phyloP scores from a whole-genome alignment of 2,113 vertebrate species.

The Oreotrochilus melanogaster region DNA sequence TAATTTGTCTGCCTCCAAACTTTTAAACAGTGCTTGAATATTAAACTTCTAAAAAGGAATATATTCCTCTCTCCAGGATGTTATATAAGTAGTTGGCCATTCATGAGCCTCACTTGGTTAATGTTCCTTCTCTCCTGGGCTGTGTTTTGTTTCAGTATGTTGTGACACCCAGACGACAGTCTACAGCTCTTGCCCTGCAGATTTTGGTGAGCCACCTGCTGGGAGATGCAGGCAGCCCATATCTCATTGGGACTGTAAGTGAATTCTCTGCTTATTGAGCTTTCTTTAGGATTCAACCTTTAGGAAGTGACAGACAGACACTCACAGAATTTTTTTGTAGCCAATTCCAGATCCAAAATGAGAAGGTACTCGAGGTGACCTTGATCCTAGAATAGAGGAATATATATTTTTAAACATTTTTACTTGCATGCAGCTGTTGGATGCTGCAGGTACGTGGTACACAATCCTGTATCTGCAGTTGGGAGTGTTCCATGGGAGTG shows the following conservation, averaged over 20 bases:
- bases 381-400: not conserved
- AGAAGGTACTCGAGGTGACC: not conserved
- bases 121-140: not conserved
- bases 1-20: not conserved
- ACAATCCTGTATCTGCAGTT: not conserved
- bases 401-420: not conserved
- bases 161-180: slow-evolving; percentile 80
- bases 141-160: slow-evolving; percentile 80
- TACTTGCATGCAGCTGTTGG: not conserved
- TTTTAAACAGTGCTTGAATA: not conserved
- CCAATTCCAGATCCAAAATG: not conserved
- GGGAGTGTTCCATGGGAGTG: not conserved
- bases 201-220: slow-evolving; percentile 84
- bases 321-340: not conserved
- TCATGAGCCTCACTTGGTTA: not conserved
- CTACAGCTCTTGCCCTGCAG: slow-evolving; percentile 87
- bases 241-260: slow-evolving; percentile 84
- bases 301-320: not conserved
- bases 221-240: slow-evolving; percentile 87
- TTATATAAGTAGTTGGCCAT: not conserved
- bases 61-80: rapidly evolving
- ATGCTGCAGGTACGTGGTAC: not conserved
- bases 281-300: not conserved
- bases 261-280: not conserved
- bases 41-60: not conserved